Evolutionary conservation across 2,888 invertebrate species (phyloP), one percentile per base, ranked within the genome.

Genomic region (Troides helena): DNA sequence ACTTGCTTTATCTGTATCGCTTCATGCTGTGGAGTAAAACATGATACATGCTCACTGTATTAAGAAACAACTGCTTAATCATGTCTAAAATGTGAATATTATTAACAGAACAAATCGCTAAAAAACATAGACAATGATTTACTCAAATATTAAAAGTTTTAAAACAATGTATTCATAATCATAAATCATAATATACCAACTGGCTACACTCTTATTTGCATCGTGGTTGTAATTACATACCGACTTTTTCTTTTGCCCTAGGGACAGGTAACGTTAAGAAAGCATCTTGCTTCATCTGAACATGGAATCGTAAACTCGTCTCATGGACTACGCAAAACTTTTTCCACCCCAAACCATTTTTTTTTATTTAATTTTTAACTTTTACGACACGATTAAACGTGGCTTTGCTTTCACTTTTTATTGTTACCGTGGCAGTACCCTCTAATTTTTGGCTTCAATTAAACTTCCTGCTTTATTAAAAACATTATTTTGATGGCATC

Each of bases 341-440:
- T 71, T 89, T 87, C 84, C 88, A 85, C 90, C 92, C 92, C 84
- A 79, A 53, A 86, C 85, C 84, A 85, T 88, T 89, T 90, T 90
- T 92, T 89, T 90, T 90, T 92, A 91, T 89, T 91, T 91, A 91
- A 89, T 90, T 92, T 92, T 90, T 92, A 90, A 90, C 89, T 91
- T 92, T 92, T 92, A 92, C 85, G 92, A 88, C 89, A 90, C 88
- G 85, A 89, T 92, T 90, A 91, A 89, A 90, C 90, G 87, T 83
- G 89, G 90, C 88, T 92, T 91, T 91, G 91, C 91, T 92, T 91
- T 91, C 87, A 86, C 84, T 88, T 91, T 91, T 92, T 91, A 90
- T 91, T 91, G 90, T 92, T 92, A 90, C 85, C 86, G 88, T 87
- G 90, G 84, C 89, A 87, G 88, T 89, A 85, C 88, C 90, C 87